Evolutionary conservation across 2,113 vertebrate species (phyloP).

Genomic region (Lophius piscatorius): DNA sequence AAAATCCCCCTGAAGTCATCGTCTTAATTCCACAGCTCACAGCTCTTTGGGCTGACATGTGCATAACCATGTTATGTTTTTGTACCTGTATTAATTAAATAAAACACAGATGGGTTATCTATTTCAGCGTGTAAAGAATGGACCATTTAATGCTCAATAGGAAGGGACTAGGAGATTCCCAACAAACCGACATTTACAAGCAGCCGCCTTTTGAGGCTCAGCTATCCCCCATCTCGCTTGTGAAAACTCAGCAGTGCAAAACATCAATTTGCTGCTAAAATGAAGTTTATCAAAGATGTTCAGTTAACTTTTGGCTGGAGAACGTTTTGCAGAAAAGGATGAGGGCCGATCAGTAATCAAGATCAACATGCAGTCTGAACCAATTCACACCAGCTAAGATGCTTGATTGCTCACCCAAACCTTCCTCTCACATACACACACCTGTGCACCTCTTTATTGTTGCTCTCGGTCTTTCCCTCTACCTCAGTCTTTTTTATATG

Average conservation of each 20-base stretch:
- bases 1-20: constrained; percentile 6
- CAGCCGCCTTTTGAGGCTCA: background rate
- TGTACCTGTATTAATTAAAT: too few relatives aligned
- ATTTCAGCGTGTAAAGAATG: too few relatives aligned
- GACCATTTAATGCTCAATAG: too few relatives aligned
- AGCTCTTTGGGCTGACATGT: background rate
- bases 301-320: constrained; percentile 12
- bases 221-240: constrained; percentile 1
- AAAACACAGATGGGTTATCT: too few relatives aligned
- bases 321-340: constrained; percentile 24
- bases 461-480: constrained; percentile 20
- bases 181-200: constrained; percentile 5
- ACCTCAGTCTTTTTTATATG: constrained; percentile 41
- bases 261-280: constrained; percentile 19
- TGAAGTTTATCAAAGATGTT: constrained; percentile 25
- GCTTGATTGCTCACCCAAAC: constrained; percentile 42
- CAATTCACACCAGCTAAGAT: constrained; percentile 56
- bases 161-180: too few relatives aligned
- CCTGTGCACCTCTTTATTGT: constrained; percentile 48
- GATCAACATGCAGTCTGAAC: constrained; percentile 57
- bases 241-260: constrained; percentile 19
- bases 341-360: constrained; percentile 56
- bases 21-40: background rate
- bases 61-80: background rate
- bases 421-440: background rate